Base-by-base conservation (phyloP, 2,797 vertebrate genomes). In the Cetoscarus ocellatus region DNA sequence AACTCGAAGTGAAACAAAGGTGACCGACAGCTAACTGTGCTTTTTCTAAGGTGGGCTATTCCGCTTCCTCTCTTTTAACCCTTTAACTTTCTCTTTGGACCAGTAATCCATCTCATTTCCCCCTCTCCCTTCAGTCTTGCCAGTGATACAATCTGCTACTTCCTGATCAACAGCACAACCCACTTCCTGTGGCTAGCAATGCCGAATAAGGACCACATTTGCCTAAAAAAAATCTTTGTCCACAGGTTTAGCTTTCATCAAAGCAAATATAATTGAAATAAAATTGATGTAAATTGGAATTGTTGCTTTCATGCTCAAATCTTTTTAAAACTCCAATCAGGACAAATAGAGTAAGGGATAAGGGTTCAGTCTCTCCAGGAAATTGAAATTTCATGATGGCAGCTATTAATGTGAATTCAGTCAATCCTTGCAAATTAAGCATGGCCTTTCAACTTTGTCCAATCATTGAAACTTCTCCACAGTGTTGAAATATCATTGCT, bases 121-220 rank as follows among this genome's bases (percentile, higher is more conserved):
- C 77, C 75, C 86, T 85, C 71, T 61, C 65, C 68, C 79, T 79
- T 86, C 88, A 90, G 88, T 90, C 85, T 58, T 47, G 50, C 81
- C 83, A 51, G 40, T 79, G 92, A 94, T 92, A 93, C 86, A 93
- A 94, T 94, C 94, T 91, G 89, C 73, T 84, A 61, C 89, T 94
- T 95, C 94, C 94, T 87, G 87, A 94, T 92, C 94, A 92, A 92
- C 77, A 85, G 86, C 84, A 82, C 49, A 88, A 60, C 91, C 91
- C 78, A 92, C 91, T 94, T 95, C 94, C 94, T 94, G 92, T 83
- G 90, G 78, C 83, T 81, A 80, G 63, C 72, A 76, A 84, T 85
- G 82, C 92, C 94, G 70, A 92, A 94, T 91, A 94, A 92, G 92
- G 93, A 73, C 56, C 42, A 76, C 60, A 63, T 72, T 47, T 63